Base-by-base conservation (phyloP, 2,113 vertebrate genomes). In the Stigmatopora argus region DNA sequence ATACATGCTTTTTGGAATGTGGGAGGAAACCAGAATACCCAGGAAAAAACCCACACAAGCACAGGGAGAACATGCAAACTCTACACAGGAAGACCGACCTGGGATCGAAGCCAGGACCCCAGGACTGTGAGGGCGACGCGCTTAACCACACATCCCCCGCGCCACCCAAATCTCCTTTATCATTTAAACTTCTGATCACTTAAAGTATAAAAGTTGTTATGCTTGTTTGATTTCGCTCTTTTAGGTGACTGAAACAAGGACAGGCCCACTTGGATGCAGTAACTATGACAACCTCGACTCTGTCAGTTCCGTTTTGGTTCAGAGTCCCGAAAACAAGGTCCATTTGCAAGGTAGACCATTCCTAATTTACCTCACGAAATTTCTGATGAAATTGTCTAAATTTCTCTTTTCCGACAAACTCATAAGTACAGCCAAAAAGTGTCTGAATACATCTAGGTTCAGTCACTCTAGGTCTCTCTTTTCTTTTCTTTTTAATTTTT, bases 211-310 rank as follows among this genome's bases (percentile, higher is more conserved):
- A 57, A 44, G 77, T 80, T 85, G 56, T 80, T 62, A 73, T 66
- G 68, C 70, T 62, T 46, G 65, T 84, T 52, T 74, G 55, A 69
- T 79, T 74, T 74, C 64, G 60, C 74, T 68, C 77, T 82, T 7
- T 58, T 79, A 93, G 92, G 92, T 93, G 88, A 92, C 90, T 44
- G 92, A 93, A 90, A 93, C 92, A 84, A 91, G 92, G 84, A 93
- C 91, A 49, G 92, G 92, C 60, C 92, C 92, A 81, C 89, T 93
- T 19, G 92, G 92, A 89, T 93, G 92, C 89, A 92, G 91, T 91
- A 92, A 92, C 90, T 93, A 93, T 90, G 92, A 93, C 90, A 93
- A 93, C 89, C 91, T 93, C 61, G 92, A 93, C 85, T 92, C 91
- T 83, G 92, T 93, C 90, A 93, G 91, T 84, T 93, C 92, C 53